These are phyloP conservation scores for Morus bassanus DNA, from an alignment of 2,797 vertebrate species.

Conservation along the genomic window DNA sequence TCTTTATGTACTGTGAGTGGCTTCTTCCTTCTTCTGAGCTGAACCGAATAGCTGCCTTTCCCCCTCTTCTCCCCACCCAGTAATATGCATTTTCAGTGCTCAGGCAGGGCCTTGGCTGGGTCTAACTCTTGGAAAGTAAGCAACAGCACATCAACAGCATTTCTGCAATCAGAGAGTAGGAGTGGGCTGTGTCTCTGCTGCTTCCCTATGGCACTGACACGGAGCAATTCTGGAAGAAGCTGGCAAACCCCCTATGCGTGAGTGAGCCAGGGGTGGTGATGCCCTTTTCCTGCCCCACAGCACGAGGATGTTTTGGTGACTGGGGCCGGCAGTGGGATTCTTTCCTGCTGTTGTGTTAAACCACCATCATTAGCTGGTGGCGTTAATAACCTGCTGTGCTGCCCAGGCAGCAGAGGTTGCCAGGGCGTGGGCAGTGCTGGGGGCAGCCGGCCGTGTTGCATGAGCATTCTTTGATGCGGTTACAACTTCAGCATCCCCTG, in stretches of 20 bases:
- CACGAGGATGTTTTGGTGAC: accelerated
- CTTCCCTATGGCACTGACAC: neutral
- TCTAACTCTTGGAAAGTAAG: neutral
- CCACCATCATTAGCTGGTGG: neutral
- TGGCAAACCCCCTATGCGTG: neutral
- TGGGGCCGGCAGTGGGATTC: neutral
- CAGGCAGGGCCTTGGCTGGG: neutral
- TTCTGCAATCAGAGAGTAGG: neutral
- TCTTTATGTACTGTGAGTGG: neutral
- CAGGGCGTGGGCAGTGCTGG: neutral
- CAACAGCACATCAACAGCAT: neutral
- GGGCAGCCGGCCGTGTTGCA: accelerated
- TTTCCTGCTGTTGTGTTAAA: neutral
- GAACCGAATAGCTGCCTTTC: neutral
- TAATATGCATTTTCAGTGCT: neutral
- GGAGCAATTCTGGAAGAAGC: neutral
- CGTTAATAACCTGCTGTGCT: neutral
- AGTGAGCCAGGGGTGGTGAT: neutral
- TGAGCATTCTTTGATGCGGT: neutral
- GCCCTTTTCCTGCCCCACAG: neutral
- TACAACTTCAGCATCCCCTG: neutral
- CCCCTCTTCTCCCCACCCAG: neutral
- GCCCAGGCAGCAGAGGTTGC: neutral
- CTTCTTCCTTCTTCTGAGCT: neutral
- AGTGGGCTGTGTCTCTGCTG: neutral